Evolutionary conservation across 2,113 vertebrate genomes (phyloP).

Genomic region (Tragelaphus buxtoni): DNA sequence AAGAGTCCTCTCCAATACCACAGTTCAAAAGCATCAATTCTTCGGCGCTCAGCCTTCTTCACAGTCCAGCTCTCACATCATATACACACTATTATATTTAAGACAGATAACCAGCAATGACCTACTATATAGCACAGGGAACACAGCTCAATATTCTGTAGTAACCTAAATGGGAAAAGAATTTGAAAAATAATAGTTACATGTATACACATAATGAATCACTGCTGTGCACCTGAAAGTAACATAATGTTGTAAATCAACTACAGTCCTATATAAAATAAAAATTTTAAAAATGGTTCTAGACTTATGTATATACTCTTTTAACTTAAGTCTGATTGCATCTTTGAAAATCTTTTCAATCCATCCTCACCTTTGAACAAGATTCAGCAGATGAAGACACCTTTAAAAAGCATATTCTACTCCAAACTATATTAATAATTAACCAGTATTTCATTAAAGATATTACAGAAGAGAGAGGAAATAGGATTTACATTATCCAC

Average conservation of each 20-base stretch:
- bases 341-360: background rate
- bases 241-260: background rate
- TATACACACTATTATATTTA: background rate
- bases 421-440: background rate
- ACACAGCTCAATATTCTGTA: background rate
- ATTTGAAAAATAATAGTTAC: background rate
- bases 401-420: background rate
- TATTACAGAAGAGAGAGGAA: background rate
- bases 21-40: no score
- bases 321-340: background rate
- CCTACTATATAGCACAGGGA: background rate
- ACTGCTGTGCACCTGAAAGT: background rate
- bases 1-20: no score
- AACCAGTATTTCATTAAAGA: background rate
- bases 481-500: background rate
- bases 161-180: background rate
- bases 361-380: background rate
- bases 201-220: background rate
- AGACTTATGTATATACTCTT: background rate
- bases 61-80: no score
- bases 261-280: background rate
- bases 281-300: background rate
- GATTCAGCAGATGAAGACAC: background rate
- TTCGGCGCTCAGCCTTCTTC: no score
- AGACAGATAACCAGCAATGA: background rate